Conservation (phyloP, 2,888 invertebrate genomes). For the Brachylomia viminalis region DNA sequence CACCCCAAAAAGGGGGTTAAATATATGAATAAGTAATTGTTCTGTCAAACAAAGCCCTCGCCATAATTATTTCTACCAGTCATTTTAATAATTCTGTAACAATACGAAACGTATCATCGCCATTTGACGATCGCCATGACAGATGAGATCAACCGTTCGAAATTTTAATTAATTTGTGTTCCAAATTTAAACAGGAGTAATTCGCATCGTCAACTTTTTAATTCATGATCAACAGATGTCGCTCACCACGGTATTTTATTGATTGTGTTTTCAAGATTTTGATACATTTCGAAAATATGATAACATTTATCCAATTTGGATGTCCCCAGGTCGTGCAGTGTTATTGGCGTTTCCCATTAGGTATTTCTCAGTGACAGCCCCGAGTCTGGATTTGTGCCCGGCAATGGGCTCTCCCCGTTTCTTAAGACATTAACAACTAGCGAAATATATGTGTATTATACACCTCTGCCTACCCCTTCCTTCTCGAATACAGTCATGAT, state of each 20-base stretch:
- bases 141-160: slow-evolving; percentile 45
- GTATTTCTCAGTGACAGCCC: background rate
- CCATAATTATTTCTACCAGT: background rate
- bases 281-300: background rate
- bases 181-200: slow-evolving; percentile 72
- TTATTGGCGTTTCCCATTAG: background rate
- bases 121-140: slow-evolving; percentile 24
- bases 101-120: slow-evolving; percentile 10
- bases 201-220: slow-evolving; percentile 74
- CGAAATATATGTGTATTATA: too few species aligned
- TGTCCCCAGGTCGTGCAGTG: too few species aligned
- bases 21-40: background rate
- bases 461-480: background rate
- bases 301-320: background rate
- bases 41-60: background rate
- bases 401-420: background rate
- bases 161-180: slow-evolving; percentile 76
- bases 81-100: slow-evolving; percentile 22
- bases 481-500: background rate
- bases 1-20: too few species aligned
- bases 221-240: slow-evolving; percentile 78
- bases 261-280: background rate
- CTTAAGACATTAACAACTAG: background rate
- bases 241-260: slow-evolving; percentile 49
- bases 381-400: background rate